These are phyloP conservation scores for Eubucco bourcierii DNA, from an alignment of 2,113 vertebrate species.

Conservation along the genomic window DNA sequence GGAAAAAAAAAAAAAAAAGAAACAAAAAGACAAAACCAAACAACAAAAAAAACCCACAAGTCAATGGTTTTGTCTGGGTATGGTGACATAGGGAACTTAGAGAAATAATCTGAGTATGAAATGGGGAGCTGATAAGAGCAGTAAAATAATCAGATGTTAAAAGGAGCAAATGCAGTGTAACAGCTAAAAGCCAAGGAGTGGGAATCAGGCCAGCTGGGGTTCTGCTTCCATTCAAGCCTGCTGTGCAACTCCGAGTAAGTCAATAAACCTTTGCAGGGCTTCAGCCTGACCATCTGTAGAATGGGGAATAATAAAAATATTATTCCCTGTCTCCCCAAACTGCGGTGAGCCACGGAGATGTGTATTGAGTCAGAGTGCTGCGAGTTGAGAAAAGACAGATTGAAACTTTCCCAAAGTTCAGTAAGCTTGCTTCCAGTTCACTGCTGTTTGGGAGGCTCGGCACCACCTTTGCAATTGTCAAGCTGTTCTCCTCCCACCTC, in stretches of 20 bases:
- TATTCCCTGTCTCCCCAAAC: conserved; percentile 62
- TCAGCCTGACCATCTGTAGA: conserved; percentile 48
- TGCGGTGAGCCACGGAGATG: conserved; percentile 50
- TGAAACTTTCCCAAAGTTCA: conserved; percentile 62
- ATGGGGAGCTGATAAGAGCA: conserved; percentile 27
- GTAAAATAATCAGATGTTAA: conserved; percentile 44
- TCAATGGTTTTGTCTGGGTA: not conserved
- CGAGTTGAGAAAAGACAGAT: conserved; percentile 60
- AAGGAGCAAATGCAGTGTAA: conserved; percentile 32
- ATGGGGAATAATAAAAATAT: conserved; percentile 64
- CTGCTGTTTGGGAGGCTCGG: conserved; percentile 33
- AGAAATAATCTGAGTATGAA: conserved; percentile 22
- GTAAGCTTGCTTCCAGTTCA: conserved; percentile 47
- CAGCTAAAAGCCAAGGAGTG: not conserved
- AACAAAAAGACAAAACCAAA: too few relatives aligned
- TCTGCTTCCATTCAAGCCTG: conserved; percentile 64
- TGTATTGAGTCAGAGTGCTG: conserved; percentile 33
- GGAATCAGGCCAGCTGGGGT: conserved; percentile 60
- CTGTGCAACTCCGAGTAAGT: conserved; percentile 55
- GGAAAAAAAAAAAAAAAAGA: too few relatives aligned
- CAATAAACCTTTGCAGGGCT: conserved; percentile 65
- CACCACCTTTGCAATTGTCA: not conserved
- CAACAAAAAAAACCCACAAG: not conserved
- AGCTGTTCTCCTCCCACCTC: not conserved
- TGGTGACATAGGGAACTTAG: not conserved